Base-by-base conservation (phyloP, 2,113 vertebrate species). In the Pao palembangensis region DNA sequence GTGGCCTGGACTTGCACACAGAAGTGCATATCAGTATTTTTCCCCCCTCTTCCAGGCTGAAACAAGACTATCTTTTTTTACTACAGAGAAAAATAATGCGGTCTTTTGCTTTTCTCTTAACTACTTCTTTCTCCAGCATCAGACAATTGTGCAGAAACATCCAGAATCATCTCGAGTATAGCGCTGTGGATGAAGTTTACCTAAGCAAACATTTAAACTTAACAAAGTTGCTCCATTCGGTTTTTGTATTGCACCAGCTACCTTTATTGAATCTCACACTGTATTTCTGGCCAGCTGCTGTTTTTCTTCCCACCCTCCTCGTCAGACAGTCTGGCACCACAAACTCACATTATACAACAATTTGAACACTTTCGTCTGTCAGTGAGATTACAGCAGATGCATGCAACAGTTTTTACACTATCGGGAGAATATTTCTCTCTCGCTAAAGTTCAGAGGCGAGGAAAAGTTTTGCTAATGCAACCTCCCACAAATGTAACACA, bases 321-420 rank as follows among this genome's bases (percentile, higher is more conserved):
- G 56, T 17, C 71, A 83, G 75, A 85, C 84, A 53, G 61, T 60
- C 50, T 48, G 84, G 77, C 78, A 64, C 69, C 68, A 44, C 58
- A 34, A 70, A 73, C 70, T 76, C 60, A 57, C 46, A 54, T 54
- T 69, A 17, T 28, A 48, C 50, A 60, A 25, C 53, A 38, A 55
- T 17, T 12, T 44, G 54, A 4, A 15, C 50, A 46, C 58, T 54
- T 64, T 60, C 51, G 46, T 67, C 44, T 64, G 57, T 56, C 67
- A 71, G 53, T 6, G 49, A 18, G 46, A 62, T 47, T 50, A 31
- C 51, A 57, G 20, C 51, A 43, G 20, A 51, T 17, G 1, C 4
- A 34, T 46, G 38, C 4, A 25, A 31, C 47, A 11, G 7, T 58
- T 2, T 28, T 28, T 6, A 28, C 25, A 28, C 3, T 6, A 4